Evolutionary conservation across 1,140 invertebrate species (phyloP), one percentile per base, ranked within the genome.

Genomic region (Argopecten irradians): DNA sequence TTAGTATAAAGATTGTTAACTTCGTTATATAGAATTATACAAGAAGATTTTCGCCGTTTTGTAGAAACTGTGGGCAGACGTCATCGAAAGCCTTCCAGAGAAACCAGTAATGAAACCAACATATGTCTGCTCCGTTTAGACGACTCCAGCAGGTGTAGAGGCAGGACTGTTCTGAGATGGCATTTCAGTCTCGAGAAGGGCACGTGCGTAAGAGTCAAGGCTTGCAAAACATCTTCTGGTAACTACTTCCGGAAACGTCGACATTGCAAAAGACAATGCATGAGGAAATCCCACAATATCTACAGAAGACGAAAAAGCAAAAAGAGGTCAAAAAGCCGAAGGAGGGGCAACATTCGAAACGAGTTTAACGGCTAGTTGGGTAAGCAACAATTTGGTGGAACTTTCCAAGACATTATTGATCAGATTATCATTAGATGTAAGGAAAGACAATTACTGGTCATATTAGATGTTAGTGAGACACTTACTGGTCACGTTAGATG

Each of bases 211-310:
- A 46, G 85, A 82, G 39, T 89, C 28, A 89, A 86, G 41, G 89
- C 86, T 83, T 89, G 89, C 71, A 41, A 85, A n/a, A 22, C 35
- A 43, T 43, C 55, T n/a, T 71, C n/a, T 0, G 89, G 89, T 55
- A 86, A 87, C n/a, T 85, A 87, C 33, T 89, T 89, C 84, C 28
- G 28, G 36, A 87, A 71, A 33, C 86, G 86, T 39, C 46, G 83
- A 86, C 86, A 89, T 41, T 89, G 89, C 39, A 89, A 89, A 34
- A 82, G 39, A n/a, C 36, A 84, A 41, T 89, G 89, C 86, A 82
- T 85, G 35, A 87, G 84, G 35, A 71, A 71, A 71, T 28, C 7
- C n/a, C 55, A n/a, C 22, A 71, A n/a, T 71, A 16, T n/a, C n/a
- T 28, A 1, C n/a, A 71, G 55, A n/a, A n/a, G 55, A 2, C 55